Evolutionary conservation across 2,113 vertebrate genomes (phyloP).

Genomic region (Xenus cinereus): DNA sequence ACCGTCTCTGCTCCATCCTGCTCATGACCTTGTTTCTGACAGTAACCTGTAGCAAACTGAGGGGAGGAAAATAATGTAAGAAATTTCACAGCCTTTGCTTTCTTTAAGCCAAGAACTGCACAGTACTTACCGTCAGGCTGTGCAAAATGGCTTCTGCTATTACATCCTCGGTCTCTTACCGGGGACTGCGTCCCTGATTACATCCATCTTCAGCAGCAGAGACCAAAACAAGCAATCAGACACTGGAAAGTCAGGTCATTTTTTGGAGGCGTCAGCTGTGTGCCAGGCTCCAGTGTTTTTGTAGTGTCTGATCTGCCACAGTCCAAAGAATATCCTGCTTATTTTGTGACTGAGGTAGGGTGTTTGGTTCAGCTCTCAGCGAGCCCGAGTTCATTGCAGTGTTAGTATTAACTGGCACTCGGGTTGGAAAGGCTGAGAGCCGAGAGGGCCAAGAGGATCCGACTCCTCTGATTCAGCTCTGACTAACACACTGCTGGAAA

Average conservation of each 20-base stretch:
- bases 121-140: not conserved
- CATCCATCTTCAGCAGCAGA: not conserved
- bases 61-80: not conserved
- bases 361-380: not conserved
- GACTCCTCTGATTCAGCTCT: constrained; percentile 42
- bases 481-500: constrained; percentile 23
- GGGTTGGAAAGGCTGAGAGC: constrained; percentile 23
- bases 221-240: constrained; percentile 30
- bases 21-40: not conserved
- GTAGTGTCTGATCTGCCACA: constrained; percentile 1
- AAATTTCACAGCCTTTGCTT: not conserved
- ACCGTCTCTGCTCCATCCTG: not conserved
- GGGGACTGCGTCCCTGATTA: not conserved
- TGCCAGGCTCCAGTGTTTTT: not conserved
- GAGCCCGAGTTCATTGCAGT: constrained; percentile 2
- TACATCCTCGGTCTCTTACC: not conserved
- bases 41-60: not conserved
- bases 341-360: not conserved
- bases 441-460: constrained; percentile 5
- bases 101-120: not conserved
- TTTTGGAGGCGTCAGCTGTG: not conserved
- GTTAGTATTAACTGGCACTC: constrained; percentile 19
- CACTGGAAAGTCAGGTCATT: not conserved
- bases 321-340: constrained; percentile 34
- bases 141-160: not conserved